Percentiles rank a stretch among this genome's conserved stretches.
phyloP scores from a whole-genome alignment of 2,888 invertebrate genomes.

The Patella depressa region DNA sequence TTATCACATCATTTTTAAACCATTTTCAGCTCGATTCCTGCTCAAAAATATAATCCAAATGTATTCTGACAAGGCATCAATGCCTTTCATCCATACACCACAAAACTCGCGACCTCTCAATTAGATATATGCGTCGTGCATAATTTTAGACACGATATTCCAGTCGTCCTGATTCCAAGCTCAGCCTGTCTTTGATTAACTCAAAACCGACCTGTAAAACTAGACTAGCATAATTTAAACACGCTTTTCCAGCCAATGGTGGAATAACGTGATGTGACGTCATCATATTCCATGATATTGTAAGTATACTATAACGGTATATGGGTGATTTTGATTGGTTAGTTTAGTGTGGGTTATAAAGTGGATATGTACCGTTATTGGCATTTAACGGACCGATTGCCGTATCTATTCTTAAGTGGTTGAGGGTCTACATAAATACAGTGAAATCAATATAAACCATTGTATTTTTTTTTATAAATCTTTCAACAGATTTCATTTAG shows the following conservation, averaged over 20 bases:
- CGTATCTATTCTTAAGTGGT: too few species aligned
- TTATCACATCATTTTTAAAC: not conserved
- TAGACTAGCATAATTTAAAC: slow-evolving; percentile 12
- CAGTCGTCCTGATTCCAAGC: slow-evolving; percentile 1
- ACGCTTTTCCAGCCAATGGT: slow-evolving; percentile 9
- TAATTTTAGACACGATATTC: slow-evolving; percentile 4
- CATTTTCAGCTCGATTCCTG: not conserved
- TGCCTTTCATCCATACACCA: not conserved
- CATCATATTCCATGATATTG: slow-evolving; percentile 1
- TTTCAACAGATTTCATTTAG: too few species aligned
- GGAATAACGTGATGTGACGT: slow-evolving; percentile 9
- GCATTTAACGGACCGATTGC: too few species aligned
- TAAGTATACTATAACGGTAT: too few species aligned
- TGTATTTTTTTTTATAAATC: too few species aligned
- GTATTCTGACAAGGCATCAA: not conserved
- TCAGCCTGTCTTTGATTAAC: not conserved
- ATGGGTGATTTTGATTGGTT: too few species aligned
- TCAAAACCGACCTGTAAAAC: not conserved
- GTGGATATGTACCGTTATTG: too few species aligned
- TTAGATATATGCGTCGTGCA: slow-evolving; percentile 13
- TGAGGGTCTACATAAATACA: too few species aligned
- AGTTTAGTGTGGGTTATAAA: too few species aligned
- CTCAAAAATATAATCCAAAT: slow-evolving; percentile 9
- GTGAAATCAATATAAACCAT: too few species aligned
- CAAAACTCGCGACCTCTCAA: not conserved